A percentile compares a stretch with the other conserved stretches of the same genome.
Conservation (phyloP, 2,113 vertebrate genomes). For the Ammodytes marinus region DNA sequence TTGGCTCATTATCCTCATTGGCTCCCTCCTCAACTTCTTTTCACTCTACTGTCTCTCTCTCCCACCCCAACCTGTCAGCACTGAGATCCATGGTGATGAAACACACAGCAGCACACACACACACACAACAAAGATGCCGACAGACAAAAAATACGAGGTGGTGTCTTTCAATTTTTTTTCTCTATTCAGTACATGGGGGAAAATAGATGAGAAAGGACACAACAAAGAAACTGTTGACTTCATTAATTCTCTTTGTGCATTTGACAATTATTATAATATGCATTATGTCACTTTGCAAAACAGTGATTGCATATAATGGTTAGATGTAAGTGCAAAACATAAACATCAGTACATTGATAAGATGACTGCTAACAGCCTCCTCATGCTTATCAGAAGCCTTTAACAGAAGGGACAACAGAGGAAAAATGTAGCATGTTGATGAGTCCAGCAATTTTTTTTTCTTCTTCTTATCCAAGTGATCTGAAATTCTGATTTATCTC, state of each 20-base stretch:
- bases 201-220: slow-evolving; percentile 1
- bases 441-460: slow-evolving; percentile 24
- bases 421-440: slow-evolving; percentile 10
- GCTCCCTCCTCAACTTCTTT: slow-evolving; percentile 56
- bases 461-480: slow-evolving; percentile 3
- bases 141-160: slow-evolving; percentile 30
- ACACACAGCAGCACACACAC: slow-evolving; percentile 20
- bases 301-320: background rate
- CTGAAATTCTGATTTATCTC: background rate
- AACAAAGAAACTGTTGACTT: background rate
- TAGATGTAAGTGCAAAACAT: slow-evolving; percentile 14
- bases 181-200: background rate
- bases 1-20: slow-evolving; percentile 67
- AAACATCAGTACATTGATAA: background rate
- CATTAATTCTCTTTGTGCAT: background rate
- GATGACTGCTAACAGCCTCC: slow-evolving; percentile 8
- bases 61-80: slow-evolving; percentile 30
- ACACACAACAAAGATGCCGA: slow-evolving; percentile 31
- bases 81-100: slow-evolving; percentile 12
- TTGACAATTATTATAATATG: slow-evolving; percentile 5
- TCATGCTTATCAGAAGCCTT: slow-evolving; percentile 18
- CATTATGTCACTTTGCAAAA: background rate
- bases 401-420: slow-evolving; percentile 26
- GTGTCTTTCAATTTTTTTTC: background rate
- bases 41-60: slow-evolving; percentile 30